phyloP scores from a whole-genome alignment of 2,113 vertebrate genomes.

The Cephalopterus ornatus region DNA sequence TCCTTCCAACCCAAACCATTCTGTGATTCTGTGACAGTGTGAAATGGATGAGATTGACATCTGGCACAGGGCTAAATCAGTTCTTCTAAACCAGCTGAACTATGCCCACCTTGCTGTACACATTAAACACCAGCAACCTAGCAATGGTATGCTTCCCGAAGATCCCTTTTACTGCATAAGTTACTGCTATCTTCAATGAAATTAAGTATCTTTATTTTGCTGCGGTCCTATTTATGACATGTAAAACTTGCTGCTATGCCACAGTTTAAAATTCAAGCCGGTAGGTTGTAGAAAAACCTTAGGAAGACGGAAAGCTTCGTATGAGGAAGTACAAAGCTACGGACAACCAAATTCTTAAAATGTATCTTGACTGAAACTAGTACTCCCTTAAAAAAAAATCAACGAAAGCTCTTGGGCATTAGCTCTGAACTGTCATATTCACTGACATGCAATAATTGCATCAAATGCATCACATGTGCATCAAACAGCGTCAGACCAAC shows the following conservation, averaged over 20 bases:
- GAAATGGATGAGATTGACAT: neutral
- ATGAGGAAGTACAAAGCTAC: neutral
- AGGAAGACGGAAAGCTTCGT: neutral
- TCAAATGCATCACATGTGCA: neutral
- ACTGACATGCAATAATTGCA: neutral
- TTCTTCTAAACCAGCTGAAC: neutral
- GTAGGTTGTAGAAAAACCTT: neutral
- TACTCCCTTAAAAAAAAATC: neutral
- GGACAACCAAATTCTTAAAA: neutral
- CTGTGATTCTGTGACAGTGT: neutral
- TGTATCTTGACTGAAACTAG: accelerated
- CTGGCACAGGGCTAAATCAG: neutral
- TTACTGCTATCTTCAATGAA: neutral
- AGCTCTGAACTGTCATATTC: neutral
- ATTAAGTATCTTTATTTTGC: neutral
- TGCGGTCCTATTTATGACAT: neutral
- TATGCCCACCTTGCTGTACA: accelerated
- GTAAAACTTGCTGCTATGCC: neutral
- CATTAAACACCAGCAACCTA: neutral
- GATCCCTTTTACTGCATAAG: neutral
- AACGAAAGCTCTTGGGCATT: neutral
- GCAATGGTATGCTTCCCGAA: neutral
- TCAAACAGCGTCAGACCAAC: neutral
- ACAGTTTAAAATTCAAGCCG: neutral
- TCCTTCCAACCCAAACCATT: neutral